A percentile compares a stretch with the other conserved stretches of the same genome.
Evolutionary conservation across 2,113 vertebrate genomes (phyloP).

Genomic region (Nibea coibor): DNA sequence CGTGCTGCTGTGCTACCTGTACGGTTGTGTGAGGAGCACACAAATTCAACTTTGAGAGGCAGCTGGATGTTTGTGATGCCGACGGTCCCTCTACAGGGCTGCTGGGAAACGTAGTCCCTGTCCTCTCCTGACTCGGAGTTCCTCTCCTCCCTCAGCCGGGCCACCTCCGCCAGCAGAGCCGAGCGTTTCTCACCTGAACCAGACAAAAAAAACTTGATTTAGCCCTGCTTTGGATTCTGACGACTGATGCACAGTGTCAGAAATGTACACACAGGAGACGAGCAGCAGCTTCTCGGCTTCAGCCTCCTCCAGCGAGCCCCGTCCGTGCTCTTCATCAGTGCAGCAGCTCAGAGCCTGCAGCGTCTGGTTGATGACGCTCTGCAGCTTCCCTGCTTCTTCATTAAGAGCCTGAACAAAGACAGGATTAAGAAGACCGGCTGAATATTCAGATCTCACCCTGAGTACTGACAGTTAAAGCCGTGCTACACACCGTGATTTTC

Average conservation of each 20-base stretch:
- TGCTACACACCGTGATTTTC: slow-evolving; percentile 73
- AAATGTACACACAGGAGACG: slow-evolving; percentile 79
- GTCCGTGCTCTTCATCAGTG: slow-evolving; percentile 84
- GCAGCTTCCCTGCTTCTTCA: slow-evolving; percentile 81
- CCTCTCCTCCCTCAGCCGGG: slow-evolving; percentile 72
- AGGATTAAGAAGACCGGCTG: neutral
- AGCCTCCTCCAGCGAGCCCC: slow-evolving; percentile 85
- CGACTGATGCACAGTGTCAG: neutral
- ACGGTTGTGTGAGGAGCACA: slow-evolving; percentile 78
- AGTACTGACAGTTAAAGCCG: neutral
- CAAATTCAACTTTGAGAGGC: slow-evolving; percentile 86
- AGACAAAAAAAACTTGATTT: neutral
- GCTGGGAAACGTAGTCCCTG: slow-evolving; percentile 40
- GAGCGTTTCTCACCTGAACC: slow-evolving; percentile 82
- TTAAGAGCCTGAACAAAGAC: slow-evolving; percentile 75
- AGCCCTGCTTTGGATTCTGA: too few relatives aligned
- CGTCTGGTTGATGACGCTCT: slow-evolving; percentile 84
- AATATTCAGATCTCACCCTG: neutral
- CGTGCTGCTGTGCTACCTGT: slow-evolving; percentile 61
- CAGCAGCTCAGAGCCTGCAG: slow-evolving; percentile 86
- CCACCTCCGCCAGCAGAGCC: slow-evolving; percentile 79
- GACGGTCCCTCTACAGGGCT: slow-evolving; percentile 83
- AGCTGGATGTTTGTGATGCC: slow-evolving; percentile 82
- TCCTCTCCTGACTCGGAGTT: slow-evolving; percentile 14
- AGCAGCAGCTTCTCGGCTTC: slow-evolving; percentile 87